phyloP scores from a whole-genome alignment of 30 jellyfish, hydroid and myxozoan species.

The Nemopilema nomurai region DNA sequence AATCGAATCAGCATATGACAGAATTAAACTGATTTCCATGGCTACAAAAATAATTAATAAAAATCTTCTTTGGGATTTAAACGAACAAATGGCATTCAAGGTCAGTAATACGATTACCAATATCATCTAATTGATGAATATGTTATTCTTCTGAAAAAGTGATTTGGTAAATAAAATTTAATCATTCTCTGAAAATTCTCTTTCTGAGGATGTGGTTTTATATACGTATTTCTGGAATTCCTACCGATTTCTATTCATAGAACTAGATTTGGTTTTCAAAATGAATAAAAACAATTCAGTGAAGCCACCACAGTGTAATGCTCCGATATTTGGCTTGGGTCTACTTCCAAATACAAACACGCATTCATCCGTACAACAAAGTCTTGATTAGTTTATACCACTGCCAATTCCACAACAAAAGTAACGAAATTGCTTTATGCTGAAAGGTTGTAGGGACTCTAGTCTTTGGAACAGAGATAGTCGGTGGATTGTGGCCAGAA shows the following conservation, averaged over 20 bases:
- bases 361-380: neutral
- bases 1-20: neutral
- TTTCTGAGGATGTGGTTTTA: neutral
- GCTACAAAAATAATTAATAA: neutral
- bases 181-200: neutral
- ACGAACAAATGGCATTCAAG: neutral
- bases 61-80: neutral
- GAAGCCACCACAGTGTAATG: neutral
- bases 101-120: neutral
- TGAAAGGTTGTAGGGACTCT: neutral
- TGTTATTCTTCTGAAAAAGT: neutral
- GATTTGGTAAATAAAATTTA: neutral
- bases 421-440: neutral
- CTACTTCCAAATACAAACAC: neutral
- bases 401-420: neutral
- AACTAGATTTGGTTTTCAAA: neutral
- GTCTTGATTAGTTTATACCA: neutral
- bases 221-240: neutral
- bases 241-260: neutral
- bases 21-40: neutral
- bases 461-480: neutral
- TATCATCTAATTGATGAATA: neutral
- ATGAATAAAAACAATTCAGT: too few relatives aligned
- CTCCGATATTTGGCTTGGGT: neutral
- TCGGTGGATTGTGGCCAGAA: neutral